Evolutionary conservation across 2,797 vertebrate genomes (phyloP).

Genomic region (Forpus xanthops): DNA sequence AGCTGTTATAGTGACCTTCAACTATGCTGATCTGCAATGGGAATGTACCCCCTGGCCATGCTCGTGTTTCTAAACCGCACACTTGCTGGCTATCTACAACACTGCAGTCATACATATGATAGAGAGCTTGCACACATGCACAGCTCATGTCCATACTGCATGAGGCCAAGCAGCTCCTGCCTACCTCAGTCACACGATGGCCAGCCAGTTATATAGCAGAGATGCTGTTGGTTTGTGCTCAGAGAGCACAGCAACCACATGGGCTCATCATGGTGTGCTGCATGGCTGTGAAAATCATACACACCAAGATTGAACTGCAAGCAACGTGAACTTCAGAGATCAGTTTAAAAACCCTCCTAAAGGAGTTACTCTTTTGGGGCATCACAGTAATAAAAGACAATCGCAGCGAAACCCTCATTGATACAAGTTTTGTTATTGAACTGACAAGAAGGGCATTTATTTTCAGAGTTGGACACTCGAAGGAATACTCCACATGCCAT

Average conservation of each 20-base stretch:
- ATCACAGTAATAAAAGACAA: not conserved
- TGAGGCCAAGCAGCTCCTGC: rapidly evolving
- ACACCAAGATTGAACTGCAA: not conserved
- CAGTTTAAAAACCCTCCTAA: not conserved
- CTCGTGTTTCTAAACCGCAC: not conserved
- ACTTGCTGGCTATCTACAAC: not conserved
- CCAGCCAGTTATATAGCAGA: not conserved
- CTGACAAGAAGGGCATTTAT: not conserved
- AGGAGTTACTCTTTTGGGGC: not conserved
- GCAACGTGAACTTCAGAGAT: conserved; percentile 24
- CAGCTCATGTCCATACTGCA: rapidly evolving
- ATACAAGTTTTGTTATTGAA: not conserved
- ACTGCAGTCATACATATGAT: rapidly evolving
- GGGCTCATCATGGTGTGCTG: not conserved
- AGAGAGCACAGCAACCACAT: not conserved
- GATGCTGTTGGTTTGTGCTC: not conserved
- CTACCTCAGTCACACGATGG: not conserved
- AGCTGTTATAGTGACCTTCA: conserved; percentile 39
- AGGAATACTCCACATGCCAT: not conserved
- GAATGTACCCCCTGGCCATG: not conserved
- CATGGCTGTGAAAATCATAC: not conserved
- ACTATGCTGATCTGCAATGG: not conserved
- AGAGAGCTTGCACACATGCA: rapidly evolving
- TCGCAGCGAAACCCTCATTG: not conserved
- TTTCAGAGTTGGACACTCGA: not conserved